phyloP scores from a whole-genome alignment of 2,888 invertebrate species.

The Elaeidobius kamerunicus region DNA sequence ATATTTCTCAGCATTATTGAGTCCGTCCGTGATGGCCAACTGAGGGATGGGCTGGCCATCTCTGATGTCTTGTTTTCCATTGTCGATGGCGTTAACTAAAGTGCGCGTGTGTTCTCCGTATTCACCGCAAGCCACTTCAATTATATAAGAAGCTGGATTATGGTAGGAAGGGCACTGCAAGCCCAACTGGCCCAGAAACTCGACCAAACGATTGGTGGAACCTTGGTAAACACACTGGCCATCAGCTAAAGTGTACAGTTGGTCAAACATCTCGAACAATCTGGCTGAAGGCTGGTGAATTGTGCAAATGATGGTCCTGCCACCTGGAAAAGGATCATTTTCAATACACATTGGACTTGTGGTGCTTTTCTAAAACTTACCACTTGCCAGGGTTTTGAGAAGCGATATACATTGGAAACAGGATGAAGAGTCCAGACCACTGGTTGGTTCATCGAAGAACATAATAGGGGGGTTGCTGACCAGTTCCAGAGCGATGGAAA shows the following conservation, averaged over 20 bases:
- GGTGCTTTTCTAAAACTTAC: constrained; percentile 22
- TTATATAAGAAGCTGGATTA: constrained; percentile 93
- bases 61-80: constrained; percentile 79
- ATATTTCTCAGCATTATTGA: constrained; percentile 50
- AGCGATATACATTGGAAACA: constrained; percentile 92
- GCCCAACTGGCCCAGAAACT: constrained; percentile 73
- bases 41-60: constrained; percentile 68
- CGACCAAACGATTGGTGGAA: constrained; percentile 78
- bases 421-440: constrained; percentile 92
- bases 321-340: constrained; percentile 50
- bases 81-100: constrained; percentile 80
- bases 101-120: constrained; percentile 88
- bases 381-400: constrained; percentile 78
- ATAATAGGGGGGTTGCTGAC: constrained; percentile 96
- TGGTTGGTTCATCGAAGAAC: constrained; percentile 98
- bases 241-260: constrained; percentile 89
- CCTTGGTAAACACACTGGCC: constrained; percentile 96
- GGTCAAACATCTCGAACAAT: constrained; percentile 94
- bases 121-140: constrained; percentile 93
- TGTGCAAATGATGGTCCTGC: constrained; percentile 92
- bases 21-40: constrained; percentile 43
- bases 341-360: neutral
- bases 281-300: constrained; percentile 97
- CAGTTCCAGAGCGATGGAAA: constrained; percentile 90
- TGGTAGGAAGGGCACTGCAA: constrained; percentile 94